Evolutionary conservation across 2,113 vertebrate species (phyloP).

Genomic region (Uropsilus gracilis): DNA sequence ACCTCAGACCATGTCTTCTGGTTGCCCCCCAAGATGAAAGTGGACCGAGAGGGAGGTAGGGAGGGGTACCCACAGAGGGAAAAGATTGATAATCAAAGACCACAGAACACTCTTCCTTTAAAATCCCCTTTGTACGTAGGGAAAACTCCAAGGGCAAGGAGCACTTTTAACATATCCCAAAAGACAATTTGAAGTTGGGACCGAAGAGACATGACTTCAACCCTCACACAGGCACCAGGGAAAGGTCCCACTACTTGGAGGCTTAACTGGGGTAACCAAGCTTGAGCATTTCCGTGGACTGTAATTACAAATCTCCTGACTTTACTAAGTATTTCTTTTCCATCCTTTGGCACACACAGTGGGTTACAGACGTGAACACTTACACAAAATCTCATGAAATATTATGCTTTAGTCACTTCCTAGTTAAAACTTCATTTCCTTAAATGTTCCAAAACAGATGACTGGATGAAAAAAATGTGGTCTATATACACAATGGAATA

Average conservation of each 20-base stretch:
- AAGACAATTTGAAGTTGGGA: not conserved
- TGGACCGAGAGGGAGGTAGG: not conserved
- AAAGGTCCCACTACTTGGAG: not conserved
- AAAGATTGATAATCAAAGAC: not conserved
- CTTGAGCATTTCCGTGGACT: not conserved
- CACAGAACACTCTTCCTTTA: not conserved
- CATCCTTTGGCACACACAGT: constrained; percentile 19
- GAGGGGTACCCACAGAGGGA: not conserved
- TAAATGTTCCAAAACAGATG: too few species aligned
- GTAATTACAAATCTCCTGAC: constrained; percentile 19
- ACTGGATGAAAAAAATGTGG: too few species aligned
- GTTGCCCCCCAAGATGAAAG: not conserved
- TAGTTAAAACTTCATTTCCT: constrained; percentile 73
- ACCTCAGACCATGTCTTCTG: not conserved
- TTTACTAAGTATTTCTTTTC: constrained; percentile 41
- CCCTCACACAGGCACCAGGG: not conserved
- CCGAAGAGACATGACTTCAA: not conserved
- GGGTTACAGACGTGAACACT: constrained; percentile 46
- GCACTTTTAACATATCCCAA: not conserved
- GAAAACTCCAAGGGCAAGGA: not conserved
- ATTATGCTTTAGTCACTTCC: constrained; percentile 72
- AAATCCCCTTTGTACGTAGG: too few species aligned
- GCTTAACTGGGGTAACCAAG: not conserved
- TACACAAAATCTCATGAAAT: constrained; percentile 46
- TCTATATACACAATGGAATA: too few species aligned